Evolutionary conservation across 1,140 invertebrate species (phyloP).

Genomic region (Ceratina australensis): DNA sequence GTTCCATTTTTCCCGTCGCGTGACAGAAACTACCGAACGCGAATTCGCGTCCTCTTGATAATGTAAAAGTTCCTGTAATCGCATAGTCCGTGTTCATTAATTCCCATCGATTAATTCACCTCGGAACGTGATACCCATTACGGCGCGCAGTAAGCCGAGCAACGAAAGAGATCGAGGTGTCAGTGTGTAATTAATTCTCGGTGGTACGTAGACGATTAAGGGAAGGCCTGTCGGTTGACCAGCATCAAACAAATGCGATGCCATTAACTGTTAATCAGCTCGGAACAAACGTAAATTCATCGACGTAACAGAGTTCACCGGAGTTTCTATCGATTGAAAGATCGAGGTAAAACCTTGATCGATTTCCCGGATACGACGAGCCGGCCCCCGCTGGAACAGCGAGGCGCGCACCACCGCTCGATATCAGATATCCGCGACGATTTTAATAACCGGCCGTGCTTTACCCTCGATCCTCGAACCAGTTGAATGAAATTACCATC

Average conservation of each 20-base stretch:
- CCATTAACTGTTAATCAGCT: not conserved
- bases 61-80: not conserved
- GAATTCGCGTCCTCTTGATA: not conserved
- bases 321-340: too few relatives aligned
- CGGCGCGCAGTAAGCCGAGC: not conserved
- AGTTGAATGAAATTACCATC: conserved; percentile 5
- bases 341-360: too few relatives aligned
- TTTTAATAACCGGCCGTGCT: conserved; percentile 14
- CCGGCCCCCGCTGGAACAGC: too few relatives aligned
- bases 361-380: too few relatives aligned
- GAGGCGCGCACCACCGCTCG: not conserved
- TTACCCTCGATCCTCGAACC: not conserved
- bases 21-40: not conserved
- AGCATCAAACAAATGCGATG: not conserved
- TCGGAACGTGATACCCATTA: not conserved
- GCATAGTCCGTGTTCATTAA: not conserved
- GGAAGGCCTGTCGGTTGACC: not conserved
- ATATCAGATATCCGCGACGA: conserved; percentile 10
- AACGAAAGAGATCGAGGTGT: not conserved
- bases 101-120: conserved; percentile 20
- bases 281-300: too few relatives aligned
- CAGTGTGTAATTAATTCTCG: conserved; percentile 28
- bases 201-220: conserved; percentile 24
- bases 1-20: not conserved
- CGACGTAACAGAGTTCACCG: too few relatives aligned